A percentile compares a stretch with the other conserved stretches of the same genome.
Evolutionary conservation across 2,888 invertebrate species (phyloP).

Genomic region (Lingula anatina): DNA sequence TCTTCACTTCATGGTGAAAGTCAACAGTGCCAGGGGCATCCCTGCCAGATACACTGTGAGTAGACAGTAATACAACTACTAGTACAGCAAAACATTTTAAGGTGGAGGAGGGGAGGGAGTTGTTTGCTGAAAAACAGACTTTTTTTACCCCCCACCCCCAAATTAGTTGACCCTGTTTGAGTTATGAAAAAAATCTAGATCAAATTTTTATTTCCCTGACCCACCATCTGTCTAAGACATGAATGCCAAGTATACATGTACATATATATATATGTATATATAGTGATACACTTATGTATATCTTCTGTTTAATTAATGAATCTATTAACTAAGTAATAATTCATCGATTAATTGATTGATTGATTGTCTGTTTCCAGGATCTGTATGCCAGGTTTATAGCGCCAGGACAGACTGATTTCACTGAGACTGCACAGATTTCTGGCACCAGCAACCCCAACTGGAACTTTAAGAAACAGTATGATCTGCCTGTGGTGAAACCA

Average conservation of each 20-base stretch:
- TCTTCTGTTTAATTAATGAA: too few species aligned
- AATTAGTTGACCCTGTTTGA: too few species aligned
- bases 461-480: conserved; percentile 24
- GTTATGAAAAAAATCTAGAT: too few species aligned
- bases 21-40: conserved; percentile 55
- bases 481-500: conserved; percentile 15
- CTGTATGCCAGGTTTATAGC: conserved; percentile 35
- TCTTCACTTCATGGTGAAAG: conserved; percentile 55
- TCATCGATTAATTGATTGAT: too few species aligned
- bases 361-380: conserved; percentile 18
- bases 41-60: conserved; percentile 56
- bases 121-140: too few species aligned
- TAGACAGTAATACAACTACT: too few species aligned
- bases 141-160: too few species aligned
- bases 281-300: too few species aligned
- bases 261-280: neutral
- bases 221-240: neutral
- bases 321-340: too few species aligned
- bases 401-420: conserved; percentile 22
- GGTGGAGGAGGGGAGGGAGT: too few species aligned
- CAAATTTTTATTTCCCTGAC: conserved; percentile 1
- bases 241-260: neutral
- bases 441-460: conserved; percentile 44
- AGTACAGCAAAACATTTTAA: too few species aligned
- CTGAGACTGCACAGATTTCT: conserved; percentile 24